Base-by-base conservation (phyloP, 2,113 vertebrate genomes). In the Hiodon alosoides region DNA sequence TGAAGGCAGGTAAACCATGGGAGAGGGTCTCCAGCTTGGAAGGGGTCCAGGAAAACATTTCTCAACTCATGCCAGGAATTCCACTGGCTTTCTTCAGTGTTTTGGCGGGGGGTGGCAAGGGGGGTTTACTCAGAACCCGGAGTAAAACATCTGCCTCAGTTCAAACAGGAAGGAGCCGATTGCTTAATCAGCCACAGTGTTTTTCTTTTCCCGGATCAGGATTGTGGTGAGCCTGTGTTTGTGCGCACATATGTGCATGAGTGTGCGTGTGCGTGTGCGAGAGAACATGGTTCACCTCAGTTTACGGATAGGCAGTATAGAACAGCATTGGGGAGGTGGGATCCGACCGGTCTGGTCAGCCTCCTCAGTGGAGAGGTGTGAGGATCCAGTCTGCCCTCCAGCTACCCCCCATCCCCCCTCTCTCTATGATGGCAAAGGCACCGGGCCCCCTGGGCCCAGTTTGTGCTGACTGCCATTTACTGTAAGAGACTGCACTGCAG, bases 21-120 rank as follows among this genome's bases (percentile, higher is more conserved):
- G 81, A 82, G 85, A 84, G 75, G 75, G 82, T 85, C 77, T 79
- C 80, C 7, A 16, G 55, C 67, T 78, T 77, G 74, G 85, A 79
- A 81, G 77, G 75, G 67, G 69, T 84, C 84, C 80, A 84, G 80
- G 77, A 81, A 83, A 75, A 71, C 80, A 78, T 89, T 87, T 85
- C 84, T 85, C 82, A 85, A 83, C 81, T 82, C 83, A 89, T 89
- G 83, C 86, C 81, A 88, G 78, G 76, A 82, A 91, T 92, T 89
- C 88, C 86, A 70, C 84, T 73, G 81, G 76, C 85, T 90, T 90
- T 86, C 88, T 88, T 80, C 83, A 78, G 77, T 85, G 82, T 81
- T 82, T 48, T 48, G 58, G 67, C n/a, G 51, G 53, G 52, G 9
- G 61, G 75, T 4, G 69, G 1, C 47, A 71, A 60, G 11, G 75